Percentiles rank a stretch among this genome's conserved stretches.
Evolutionary conservation across 2,113 vertebrate species (phyloP).

Genomic region (Microcebus tavaratra): DNA sequence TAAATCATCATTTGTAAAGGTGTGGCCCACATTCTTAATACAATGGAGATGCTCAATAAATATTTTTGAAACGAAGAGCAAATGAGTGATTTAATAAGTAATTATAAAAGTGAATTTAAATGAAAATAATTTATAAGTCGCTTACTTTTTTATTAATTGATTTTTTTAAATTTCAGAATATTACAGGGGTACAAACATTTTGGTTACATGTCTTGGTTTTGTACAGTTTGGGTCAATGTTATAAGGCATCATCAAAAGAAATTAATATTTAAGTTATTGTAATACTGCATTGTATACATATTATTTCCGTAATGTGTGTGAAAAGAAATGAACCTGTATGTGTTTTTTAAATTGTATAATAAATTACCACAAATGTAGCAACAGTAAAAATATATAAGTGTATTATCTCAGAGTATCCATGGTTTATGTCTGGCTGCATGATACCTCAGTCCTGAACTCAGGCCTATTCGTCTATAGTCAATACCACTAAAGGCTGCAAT

Average conservation of each 20-base stretch:
- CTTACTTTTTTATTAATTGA: background rate
- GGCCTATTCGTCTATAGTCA: background rate
- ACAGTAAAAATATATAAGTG: background rate
- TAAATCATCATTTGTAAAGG: background rate
- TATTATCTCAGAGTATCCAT: background rate
- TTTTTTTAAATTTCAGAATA: background rate
- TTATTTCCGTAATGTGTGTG: background rate
- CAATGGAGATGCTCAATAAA: background rate
- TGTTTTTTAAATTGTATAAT: background rate
- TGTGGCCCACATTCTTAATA: background rate
- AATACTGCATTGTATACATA: background rate
- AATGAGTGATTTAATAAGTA: background rate
- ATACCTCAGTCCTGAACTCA: background rate
- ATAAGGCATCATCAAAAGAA: background rate
- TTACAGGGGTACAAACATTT: no score
- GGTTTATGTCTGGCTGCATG: accelerated
- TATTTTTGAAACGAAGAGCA: background rate
- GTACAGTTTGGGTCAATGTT: no score
- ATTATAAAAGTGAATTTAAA: background rate
- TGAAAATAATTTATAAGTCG: background rate
- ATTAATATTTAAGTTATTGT: background rate
- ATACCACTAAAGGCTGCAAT: accelerated
- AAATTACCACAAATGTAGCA: background rate
- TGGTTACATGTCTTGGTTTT: no score
- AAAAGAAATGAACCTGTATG: background rate